phyloP scores from a whole-genome alignment of 2,888 invertebrate genomes.

The Coleophora deauratella region DNA sequence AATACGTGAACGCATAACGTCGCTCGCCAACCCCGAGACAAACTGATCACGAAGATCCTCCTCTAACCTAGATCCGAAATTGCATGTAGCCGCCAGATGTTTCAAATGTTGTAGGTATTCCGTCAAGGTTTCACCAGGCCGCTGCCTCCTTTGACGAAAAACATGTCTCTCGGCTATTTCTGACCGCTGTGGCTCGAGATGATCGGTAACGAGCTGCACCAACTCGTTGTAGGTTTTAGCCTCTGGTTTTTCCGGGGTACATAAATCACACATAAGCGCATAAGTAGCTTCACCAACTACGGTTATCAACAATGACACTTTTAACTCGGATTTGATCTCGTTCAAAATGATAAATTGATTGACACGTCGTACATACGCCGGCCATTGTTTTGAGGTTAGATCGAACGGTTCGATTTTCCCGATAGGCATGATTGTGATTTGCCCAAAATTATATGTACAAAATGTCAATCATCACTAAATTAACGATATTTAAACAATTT shows the following conservation, averaged over 20 bases:
- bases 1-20: neutral
- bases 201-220: constrained; percentile 15
- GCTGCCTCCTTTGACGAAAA: constrained; percentile 8
- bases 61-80: constrained; percentile 13
- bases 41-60: constrained; percentile 13
- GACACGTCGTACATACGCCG: constrained; percentile 16
- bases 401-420: no score
- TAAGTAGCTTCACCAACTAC: constrained; percentile 20
- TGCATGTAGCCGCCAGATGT: constrained; percentile 15
- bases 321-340: constrained; percentile 11
- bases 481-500: no score
- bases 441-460: no score
- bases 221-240: constrained; percentile 15
- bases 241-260: constrained; percentile 19
- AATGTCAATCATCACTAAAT: no score
- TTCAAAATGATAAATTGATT: constrained; percentile 19
- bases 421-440: constrained; percentile 15
- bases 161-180: constrained; percentile 18
- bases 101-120: constrained; percentile 18
- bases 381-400: no score
- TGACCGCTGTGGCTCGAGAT: constrained; percentile 17
- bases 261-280: constrained; percentile 20
- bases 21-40: constrained; percentile 9
- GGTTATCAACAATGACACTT: constrained; percentile 21
- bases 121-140: no score